These are phyloP conservation scores for Trichechus manatus DNA, from an alignment of 2,113 vertebrate genomes.

Conservation along the genomic window DNA sequence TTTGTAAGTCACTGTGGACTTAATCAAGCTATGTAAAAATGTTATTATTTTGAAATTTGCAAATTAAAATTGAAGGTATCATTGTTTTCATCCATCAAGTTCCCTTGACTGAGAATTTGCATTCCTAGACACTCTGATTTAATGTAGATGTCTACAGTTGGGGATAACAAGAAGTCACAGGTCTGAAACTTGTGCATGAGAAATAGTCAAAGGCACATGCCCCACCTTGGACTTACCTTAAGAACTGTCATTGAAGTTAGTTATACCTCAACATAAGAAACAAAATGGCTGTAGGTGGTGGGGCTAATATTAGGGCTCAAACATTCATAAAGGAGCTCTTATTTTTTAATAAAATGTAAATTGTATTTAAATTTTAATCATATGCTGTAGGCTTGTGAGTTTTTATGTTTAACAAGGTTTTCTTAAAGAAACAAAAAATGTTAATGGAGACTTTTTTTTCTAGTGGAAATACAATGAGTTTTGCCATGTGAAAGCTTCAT, in stretches of 20 bases:
- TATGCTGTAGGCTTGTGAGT: neutral
- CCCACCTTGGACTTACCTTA: neutral
- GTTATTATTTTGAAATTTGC: neutral
- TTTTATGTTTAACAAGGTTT: constrained; percentile 10
- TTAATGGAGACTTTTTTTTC: constrained; percentile 71
- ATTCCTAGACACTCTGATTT: neutral
- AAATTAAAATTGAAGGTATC: neutral
- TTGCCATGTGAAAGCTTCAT: constrained; percentile 69
- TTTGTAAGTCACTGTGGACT: neutral
- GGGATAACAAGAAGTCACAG: neutral
- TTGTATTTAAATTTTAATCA: neutral
- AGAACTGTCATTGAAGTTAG: neutral
- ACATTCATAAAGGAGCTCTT: neutral
- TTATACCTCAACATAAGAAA: neutral
- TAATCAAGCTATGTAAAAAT: neutral
- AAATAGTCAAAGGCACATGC: neutral
- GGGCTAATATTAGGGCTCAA: neutral
- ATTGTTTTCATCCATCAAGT: neutral
- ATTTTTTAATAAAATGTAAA: constrained; percentile 25
- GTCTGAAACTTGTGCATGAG: neutral
- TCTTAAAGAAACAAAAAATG: constrained; percentile 26
- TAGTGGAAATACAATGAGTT: constrained; percentile 84
- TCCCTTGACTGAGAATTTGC: neutral
- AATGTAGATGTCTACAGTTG: neutral
- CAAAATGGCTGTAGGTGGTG: neutral